phyloP scores from a whole-genome alignment of 2,113 vertebrate genomes.

The Callaeas wilsoni region DNA sequence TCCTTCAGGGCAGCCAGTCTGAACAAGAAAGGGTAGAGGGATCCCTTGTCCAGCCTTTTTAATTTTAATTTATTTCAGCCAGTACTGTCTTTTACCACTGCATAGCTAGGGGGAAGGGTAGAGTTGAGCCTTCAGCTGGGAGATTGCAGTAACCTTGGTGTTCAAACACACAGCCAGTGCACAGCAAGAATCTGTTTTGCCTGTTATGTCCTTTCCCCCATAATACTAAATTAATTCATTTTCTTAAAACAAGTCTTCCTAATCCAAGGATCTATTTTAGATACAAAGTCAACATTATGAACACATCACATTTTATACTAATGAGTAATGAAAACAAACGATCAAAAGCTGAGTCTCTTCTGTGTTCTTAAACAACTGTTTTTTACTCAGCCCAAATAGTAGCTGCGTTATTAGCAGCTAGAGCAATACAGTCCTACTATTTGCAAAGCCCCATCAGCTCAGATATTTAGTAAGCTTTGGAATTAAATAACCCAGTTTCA shows the following conservation, averaged over 20 bases:
- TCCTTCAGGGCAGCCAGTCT: neutral
- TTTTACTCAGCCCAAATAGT: neutral
- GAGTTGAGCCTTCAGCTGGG: neutral
- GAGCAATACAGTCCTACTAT: neutral
- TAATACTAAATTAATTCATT: neutral
- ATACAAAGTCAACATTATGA: neutral
- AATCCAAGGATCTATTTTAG: neutral
- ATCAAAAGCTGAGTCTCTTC: neutral
- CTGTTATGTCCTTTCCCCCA: neutral
- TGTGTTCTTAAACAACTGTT: neutral
- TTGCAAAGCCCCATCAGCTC: neutral
- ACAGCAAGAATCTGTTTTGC: neutral
- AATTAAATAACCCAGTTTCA: neutral
- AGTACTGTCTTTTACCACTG: neutral
- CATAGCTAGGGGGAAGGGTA: constrained; percentile 15
- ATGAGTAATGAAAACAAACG: neutral
- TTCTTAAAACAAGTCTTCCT: neutral
- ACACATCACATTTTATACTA: neutral
- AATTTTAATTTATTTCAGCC: constrained; percentile 16
- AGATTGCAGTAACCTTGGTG: constrained; percentile 25
- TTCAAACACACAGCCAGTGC: neutral
- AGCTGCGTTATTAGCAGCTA: neutral
- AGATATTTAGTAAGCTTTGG: neutral
- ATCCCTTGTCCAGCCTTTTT: neutral
- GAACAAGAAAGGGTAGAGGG: neutral